phyloP scores from a whole-genome alignment of 2,797 vertebrate genomes.

The Salmo trutta region DNA sequence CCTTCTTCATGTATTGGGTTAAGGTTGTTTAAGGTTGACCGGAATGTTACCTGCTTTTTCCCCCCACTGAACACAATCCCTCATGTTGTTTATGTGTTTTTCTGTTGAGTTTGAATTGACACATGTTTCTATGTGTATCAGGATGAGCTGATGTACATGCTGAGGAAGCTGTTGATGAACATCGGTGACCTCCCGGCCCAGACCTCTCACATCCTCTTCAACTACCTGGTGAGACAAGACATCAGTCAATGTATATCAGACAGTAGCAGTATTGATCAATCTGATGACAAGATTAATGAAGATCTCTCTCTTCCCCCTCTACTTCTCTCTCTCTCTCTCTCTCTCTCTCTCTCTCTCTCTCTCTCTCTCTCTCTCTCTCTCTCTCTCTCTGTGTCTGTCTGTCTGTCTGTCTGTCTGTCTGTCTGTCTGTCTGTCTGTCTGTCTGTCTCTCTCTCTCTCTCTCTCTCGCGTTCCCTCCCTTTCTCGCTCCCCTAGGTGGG shows the following conservation, averaged over 20 bases:
- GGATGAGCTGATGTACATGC: constrained; percentile 99
- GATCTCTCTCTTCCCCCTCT: not conserved
- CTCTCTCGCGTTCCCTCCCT: not conserved
- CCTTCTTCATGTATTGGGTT: not conserved
- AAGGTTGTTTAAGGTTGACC: not conserved
- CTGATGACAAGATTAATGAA: not conserved
- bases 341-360: too few relatives aligned
- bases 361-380: too few relatives aligned
- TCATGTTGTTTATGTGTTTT: not conserved
- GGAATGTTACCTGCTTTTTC: not conserved
- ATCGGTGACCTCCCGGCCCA: constrained; percentile 98
- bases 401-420: too few relatives aligned
- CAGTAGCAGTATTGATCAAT: not conserved
- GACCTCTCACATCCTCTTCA: constrained; percentile 98
- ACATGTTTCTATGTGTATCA: constrained; percentile 56
- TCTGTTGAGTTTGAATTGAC: not conserved
- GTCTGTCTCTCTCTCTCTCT: not conserved
- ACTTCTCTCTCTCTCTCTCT: not conserved
- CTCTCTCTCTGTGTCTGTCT: too few relatives aligned
- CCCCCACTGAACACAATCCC: not conserved
- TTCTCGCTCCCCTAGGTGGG: constrained; percentile 81
- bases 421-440: too few relatives aligned
- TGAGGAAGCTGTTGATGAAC: constrained; percentile 95
- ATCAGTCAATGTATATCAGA: not conserved
- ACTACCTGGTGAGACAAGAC: constrained; percentile 89